Evolutionary conservation across 1,140 invertebrate species (phyloP).

Genomic region (Daktulosphaira vitifoliae): DNA sequence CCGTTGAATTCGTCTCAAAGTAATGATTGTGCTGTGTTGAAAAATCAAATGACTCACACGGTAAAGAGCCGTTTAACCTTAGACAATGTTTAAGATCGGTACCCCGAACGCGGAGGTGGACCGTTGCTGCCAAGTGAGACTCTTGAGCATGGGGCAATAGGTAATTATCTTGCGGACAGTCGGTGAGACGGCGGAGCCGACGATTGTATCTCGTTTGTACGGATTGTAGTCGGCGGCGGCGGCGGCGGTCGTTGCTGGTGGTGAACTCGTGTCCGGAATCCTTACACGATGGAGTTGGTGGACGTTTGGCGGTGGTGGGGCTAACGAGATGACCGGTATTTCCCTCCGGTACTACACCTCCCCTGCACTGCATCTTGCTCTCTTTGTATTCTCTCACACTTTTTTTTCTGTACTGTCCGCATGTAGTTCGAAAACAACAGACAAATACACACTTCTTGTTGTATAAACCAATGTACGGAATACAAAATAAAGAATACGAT

Average conservation of each 20-base stretch:
- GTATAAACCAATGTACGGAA: no score
- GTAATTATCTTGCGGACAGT: slow-evolving; percentile 29
- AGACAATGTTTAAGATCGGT: no score
- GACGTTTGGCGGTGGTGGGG: not conserved
- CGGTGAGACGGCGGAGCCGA: slow-evolving; percentile 2
- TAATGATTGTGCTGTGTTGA: no score
- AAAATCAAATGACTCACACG: no score
- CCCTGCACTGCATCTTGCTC: not conserved
- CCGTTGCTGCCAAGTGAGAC: no score
- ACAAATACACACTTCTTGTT: slow-evolving; percentile 2
- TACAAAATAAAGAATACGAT: no score
- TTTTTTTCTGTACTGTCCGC: not conserved
- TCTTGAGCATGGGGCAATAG: not conserved
- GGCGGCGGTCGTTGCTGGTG: not conserved
- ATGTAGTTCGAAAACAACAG: slow-evolving; percentile 15
- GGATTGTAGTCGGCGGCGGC: not conserved
- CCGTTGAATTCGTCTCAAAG: no score
- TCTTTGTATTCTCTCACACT: not conserved
- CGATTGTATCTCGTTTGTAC: slow-evolving; percentile 29
- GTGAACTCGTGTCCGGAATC: slow-evolving; percentile 29
- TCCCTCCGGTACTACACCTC: slow-evolving; percentile 1
- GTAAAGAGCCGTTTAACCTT: no score
- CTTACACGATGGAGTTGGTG: not conserved
- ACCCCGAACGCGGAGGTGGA: no score
- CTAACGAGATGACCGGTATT: slow-evolving; percentile 33